phyloP scores from a whole-genome alignment of 2,797 vertebrate species.

The Scleropages formosus region DNA sequence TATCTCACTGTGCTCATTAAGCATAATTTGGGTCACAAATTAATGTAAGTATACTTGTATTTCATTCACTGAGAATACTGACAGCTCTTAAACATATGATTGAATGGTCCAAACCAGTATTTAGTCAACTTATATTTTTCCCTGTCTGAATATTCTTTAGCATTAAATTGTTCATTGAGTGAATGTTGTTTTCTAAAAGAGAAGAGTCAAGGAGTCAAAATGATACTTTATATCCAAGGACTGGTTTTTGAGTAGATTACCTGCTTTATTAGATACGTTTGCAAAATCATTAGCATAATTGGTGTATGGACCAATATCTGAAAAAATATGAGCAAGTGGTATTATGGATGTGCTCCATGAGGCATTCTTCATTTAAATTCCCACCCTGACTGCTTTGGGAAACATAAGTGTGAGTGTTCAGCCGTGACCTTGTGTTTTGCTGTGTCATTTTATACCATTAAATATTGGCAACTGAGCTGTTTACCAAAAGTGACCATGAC shows the following conservation, averaged over 20 bases:
- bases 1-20: slow-evolving; percentile 26
- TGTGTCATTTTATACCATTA: slow-evolving; percentile 20
- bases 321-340: not conserved
- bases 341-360: not conserved
- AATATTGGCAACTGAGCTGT: slow-evolving; percentile 27
- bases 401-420: not conserved
- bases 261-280: not conserved
- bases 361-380: not conserved
- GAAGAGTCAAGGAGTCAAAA: not conserved
- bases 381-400: not conserved
- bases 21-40: slow-evolving; percentile 47
- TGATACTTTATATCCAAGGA: not conserved
- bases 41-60: slow-evolving; percentile 46
- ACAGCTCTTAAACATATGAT: slow-evolving; percentile 50
- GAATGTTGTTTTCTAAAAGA: not conserved
- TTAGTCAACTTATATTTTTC: slow-evolving; percentile 21
- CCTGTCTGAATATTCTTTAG: not conserved
- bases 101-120: slow-evolving; percentile 49
- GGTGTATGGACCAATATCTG: not conserved
- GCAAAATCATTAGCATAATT: not conserved
- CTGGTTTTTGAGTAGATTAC: no score
- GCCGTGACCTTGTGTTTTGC: slow-evolving; percentile 35
- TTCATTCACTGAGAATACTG: slow-evolving; percentile 45
- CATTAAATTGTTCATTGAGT: not conserved
- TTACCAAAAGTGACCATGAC: slow-evolving; percentile 38